Base-by-base conservation (phyloP, 2,113 vertebrate genomes). In the Eptesicus fuscus region DNA sequence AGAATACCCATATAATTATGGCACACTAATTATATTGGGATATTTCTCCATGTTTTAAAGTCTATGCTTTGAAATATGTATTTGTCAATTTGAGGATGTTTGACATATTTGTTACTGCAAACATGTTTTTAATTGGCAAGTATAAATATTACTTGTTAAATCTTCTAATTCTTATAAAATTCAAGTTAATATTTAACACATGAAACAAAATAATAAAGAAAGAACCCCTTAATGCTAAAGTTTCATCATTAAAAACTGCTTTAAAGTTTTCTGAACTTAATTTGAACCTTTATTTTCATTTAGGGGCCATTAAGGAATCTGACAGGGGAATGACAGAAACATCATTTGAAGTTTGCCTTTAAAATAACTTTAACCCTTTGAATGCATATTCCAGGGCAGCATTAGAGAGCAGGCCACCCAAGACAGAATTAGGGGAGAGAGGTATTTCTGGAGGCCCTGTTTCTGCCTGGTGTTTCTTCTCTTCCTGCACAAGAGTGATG, bases 211-310 rank as follows among this genome's bases (percentile, higher is more conserved):
- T 79, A 94, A 89, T 51, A 94, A 69, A 56, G 73, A 96, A 94
- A 91, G 76, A 63, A 56, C 82, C 53, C 22, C n/a, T 96, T 94
- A 56, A 59, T 67, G 70, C 80, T 96, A 59, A 97, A 94, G 67
- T 94, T 96, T 82, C 73, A 88, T 95, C 90, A 89, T 83, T 97
- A 92, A 97, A 97, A 97, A 93, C 79, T 70, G 88, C 95, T 97
- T 98, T 93, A 93, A 98, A 91, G 97, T 95, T 91, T 96, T 97
- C 96, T 98, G 98, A 98, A 98, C 98, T 98, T 98, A 95, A 97
- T 97, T 97, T 98, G 98, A 98, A 98, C 98, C 97, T 98, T 97
- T 98, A 97, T 98, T 98, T 98, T 98, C 95, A 97, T 96, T 98
- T 97, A 97, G 97, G 79, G 88, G 96, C 94, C 96, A 96, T 97